A percentile compares a stretch with the other conserved stretches of the same genome.
Conservation (phyloP, 2,797 vertebrate species). For the Dromococcyx pavoninus region DNA sequence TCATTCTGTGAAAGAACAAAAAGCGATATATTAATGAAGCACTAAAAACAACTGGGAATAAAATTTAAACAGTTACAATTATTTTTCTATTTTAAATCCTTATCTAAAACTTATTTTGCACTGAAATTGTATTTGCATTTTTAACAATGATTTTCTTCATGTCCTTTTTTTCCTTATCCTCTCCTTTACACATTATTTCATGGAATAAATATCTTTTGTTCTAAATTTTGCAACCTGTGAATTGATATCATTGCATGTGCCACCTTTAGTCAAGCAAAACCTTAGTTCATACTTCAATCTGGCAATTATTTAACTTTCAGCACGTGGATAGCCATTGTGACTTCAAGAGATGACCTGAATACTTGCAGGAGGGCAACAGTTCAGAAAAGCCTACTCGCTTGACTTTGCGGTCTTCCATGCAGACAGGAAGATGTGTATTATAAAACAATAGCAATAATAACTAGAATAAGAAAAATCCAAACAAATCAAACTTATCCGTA, state of each 20-base stretch:
- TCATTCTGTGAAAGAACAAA: background rate
- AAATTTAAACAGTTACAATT: background rate
- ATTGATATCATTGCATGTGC: background rate
- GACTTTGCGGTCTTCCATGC: background rate
- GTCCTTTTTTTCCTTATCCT: background rate
- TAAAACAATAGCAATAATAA: background rate
- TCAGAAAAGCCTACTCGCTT: background rate
- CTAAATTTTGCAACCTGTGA: background rate
- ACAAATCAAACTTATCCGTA: background rate
- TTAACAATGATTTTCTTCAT: background rate
- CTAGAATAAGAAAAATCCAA: background rate
- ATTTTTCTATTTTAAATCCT: background rate
- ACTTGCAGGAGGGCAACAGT: background rate
- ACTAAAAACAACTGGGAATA: background rate
- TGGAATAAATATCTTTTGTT: background rate
- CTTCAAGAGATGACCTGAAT: background rate
- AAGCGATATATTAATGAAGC: background rate
- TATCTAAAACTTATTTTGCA: background rate
- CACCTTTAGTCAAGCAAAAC: background rate
- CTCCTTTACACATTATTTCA: background rate
- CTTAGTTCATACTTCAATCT: background rate
- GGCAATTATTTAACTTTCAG: background rate
- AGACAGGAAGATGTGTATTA: background rate
- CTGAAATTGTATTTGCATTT: background rate
- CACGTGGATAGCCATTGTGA: background rate